Percentiles rank a stretch among this genome's conserved stretches.
These are phyloP conservation scores for Fukomys damarensis DNA, from an alignment of 2,113 vertebrate genomes.

Conservation along the genomic window DNA sequence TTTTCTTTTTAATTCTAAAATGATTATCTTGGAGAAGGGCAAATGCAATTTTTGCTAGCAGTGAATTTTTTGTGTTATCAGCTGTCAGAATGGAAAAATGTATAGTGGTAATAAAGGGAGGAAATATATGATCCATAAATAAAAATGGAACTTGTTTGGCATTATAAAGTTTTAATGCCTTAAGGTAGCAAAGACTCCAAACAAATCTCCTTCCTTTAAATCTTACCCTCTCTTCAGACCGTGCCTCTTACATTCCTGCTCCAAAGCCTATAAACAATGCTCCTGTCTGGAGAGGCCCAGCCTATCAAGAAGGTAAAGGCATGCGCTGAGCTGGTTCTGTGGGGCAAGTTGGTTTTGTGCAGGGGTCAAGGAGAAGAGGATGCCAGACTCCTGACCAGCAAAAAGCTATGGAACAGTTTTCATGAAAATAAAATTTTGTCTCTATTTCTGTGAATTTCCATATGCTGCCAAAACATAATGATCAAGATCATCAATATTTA, in stretches of 20 bases:
- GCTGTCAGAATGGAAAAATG: constrained; percentile 81
- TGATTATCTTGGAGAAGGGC: constrained; percentile 52
- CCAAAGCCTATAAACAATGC: neutral
- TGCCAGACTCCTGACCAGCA: fast-evolving
- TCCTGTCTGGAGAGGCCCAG: neutral
- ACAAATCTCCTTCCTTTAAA: constrained; percentile 70
- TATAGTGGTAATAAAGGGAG: constrained; percentile 53
- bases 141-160: constrained; percentile 81
- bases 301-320: neutral
- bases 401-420: neutral
- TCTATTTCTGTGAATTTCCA: constrained; percentile 20
- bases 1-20: constrained; percentile 67
- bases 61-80: constrained; percentile 80
- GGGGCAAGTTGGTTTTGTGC: neutral
- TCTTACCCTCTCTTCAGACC: neutral
- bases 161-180: constrained; percentile 83
- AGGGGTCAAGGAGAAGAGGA: neutral
- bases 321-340: fast-evolving
- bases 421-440: neutral
- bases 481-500: neutral
- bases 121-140: constrained; percentile 84
- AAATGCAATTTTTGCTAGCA: constrained; percentile 75
- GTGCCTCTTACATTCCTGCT: neutral
- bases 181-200: constrained; percentile 74
- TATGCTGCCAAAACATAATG: neutral